Base-by-base conservation (phyloP, 2,888 invertebrate species). In the Eupelmus urozonus region DNA sequence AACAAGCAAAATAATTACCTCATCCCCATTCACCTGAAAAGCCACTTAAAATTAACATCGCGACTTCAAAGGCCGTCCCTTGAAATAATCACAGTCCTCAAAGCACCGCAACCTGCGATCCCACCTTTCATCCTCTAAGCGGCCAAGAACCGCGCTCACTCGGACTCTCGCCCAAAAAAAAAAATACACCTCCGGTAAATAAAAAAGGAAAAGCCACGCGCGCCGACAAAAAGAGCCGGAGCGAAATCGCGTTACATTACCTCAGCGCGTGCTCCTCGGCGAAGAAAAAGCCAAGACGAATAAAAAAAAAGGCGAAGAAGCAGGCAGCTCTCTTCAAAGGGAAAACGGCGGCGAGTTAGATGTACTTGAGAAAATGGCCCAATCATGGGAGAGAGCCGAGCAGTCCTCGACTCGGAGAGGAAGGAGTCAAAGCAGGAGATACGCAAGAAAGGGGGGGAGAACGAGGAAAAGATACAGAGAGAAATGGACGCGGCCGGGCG, bases 321-420 rank as follows among this genome's bases (percentile, higher is more conserved):
- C 51, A 59, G 59, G 2, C 16, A 2, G 2, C 4, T 45, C 45
- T 40, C 55, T 55, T 53, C 62, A 63, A 69, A 76, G 69, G 63
- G 20, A 76, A 69, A 76, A 62, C 57, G 59, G 62, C 59, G 2
- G 16, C 27, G 51, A 69, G 60, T 34, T 29, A 25, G 67, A 75
- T 70, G 57, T 65, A 63, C 65, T 76, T 55, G 70, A 76, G 70
- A 65, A 76, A 76, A 63, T 65, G 49, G 70, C 69, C 49, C 70
- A 71, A 76, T 71, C 75, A 42, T 62, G 60, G n/a, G n/a, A 49
- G 49, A 18, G n/a, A 23, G 16, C 42, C 40, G 20, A 40, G 63
- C n/a, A n/a, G 45, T 16, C 63, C n/a, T n/a, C n/a, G n/a, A n/a
- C n/a, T n/a, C n/a, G n/a, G n/a, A n/a, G n/a, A n/a, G 45, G 13